Percentiles rank a stretch among this genome's conserved stretches.
These are phyloP conservation scores for Xestia sexstrigata DNA, from an alignment of 2,888 invertebrate species.

Conservation along the genomic window DNA sequence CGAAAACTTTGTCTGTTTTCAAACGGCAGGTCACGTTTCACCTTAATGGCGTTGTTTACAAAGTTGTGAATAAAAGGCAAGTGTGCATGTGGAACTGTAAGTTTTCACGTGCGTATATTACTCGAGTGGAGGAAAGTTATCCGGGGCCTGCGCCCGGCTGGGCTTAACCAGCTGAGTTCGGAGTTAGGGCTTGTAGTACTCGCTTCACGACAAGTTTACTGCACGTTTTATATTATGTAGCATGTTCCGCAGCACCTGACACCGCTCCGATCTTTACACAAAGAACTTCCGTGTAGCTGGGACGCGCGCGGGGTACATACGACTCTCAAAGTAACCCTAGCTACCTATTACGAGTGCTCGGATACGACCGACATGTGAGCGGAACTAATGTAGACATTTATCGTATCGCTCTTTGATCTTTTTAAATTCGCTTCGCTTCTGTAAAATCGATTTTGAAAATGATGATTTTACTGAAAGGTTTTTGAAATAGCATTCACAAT, in stretches of 20 bases:
- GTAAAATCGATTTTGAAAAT: neutral
- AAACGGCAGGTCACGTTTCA: constrained; percentile 60
- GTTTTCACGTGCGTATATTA: constrained; percentile 67
- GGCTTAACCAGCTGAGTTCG: constrained; percentile 69
- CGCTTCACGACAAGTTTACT: constrained; percentile 69
- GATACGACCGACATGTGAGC: constrained; percentile 22
- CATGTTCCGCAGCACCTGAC: constrained; percentile 72
- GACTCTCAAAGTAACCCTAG: constrained; percentile 48
- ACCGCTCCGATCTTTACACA: constrained; percentile 70
- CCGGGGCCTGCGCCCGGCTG: constrained; percentile 58
- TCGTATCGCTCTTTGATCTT: constrained; percentile 24
- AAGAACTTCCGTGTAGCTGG: constrained; percentile 65
- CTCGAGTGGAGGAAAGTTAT: constrained; percentile 70
- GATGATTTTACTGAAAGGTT: neutral
- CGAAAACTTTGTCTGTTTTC: constrained; percentile 51
- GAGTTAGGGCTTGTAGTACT: constrained; percentile 67
- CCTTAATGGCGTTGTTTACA: constrained; percentile 62
- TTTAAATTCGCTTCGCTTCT: neutral
- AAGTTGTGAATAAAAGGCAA: constrained; percentile 69
- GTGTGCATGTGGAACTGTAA: constrained; percentile 60
- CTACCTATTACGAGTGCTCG: constrained; percentile 29
- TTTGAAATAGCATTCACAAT: neutral
- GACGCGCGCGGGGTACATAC: constrained; percentile 52
- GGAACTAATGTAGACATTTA: constrained; percentile 35
- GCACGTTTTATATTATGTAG: constrained; percentile 76